These are phyloP conservation scores for Catharus minimus DNA, from an alignment of 2,113 vertebrate genomes.

Conservation along the genomic window DNA sequence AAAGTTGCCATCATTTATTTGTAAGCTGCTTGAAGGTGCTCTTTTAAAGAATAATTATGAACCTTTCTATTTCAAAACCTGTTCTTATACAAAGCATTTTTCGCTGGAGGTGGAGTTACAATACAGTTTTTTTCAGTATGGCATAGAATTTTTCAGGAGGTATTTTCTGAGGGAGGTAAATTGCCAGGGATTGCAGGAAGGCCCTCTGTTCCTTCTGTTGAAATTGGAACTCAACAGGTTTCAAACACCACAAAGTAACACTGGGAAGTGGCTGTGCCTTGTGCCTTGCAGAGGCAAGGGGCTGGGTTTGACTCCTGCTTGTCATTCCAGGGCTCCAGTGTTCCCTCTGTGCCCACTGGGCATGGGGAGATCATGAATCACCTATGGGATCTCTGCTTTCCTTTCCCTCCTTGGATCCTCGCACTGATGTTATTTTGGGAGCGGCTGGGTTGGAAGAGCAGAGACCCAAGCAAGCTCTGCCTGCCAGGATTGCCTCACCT, in stretches of 20 bases:
- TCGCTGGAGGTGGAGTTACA: neutral
- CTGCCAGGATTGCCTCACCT: neutral
- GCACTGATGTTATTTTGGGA: rapidly evolving
- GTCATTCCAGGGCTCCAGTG: neutral
- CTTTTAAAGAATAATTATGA: constrained; percentile 25
- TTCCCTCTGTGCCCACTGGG: rapidly evolving
- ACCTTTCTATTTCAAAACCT: constrained; percentile 29
- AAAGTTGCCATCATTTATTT: constrained; percentile 51
- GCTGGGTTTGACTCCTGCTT: neutral
- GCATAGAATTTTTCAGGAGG: neutral
- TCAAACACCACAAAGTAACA: rapidly evolving
- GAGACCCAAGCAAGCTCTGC: neutral
- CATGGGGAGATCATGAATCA: rapidly evolving
- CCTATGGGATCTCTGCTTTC: neutral
- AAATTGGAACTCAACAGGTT: neutral
- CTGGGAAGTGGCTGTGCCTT: neutral
- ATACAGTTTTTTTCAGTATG: neutral
- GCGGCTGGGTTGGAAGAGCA: neutral
- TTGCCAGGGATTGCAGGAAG: neutral
- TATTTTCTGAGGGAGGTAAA: neutral
- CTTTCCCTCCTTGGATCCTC: neutral
- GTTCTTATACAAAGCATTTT: neutral
- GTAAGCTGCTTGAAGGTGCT: constrained; percentile 35
- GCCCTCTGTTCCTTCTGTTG: neutral
- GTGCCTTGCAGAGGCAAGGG: neutral